Base-by-base conservation (phyloP, 2,797 vertebrate species). In the Microctenopoma steveboyesi region DNA sequence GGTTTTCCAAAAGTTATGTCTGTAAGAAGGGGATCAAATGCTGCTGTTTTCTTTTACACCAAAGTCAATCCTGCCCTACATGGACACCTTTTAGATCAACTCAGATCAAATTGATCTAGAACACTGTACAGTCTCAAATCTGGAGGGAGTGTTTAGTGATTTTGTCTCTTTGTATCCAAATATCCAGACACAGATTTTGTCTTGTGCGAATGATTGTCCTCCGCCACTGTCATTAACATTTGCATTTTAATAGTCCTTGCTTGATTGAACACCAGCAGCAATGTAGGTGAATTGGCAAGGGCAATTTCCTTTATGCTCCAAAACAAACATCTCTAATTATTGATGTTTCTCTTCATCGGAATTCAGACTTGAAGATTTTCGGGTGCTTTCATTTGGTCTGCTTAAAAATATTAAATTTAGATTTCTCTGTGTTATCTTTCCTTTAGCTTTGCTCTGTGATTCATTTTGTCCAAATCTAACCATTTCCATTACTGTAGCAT, bases 211-310 rank as follows among this genome's bases (percentile, higher is more conserved):
- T 74, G 64, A 86, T 85, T 82, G 78, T 84, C 67, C 81, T 75
- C 77, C 55, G 45, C 65, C 73, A 67, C 81, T 67, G 56, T 85
- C 84, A 88, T 91, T 88, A 89, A 74, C 83, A 85, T 90, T 89
- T 87, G 88, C 83, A 90, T 90, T 88, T 90, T 85, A 87, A 84
- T 83, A 78, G 70, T 64, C 58, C 46, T 69, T 47, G 78, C 72
- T 77, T 87, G 85, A 88, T 80, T 88, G 82, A 91, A 82, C 87
- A 82, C 65, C 79, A 87, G 74, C 72, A 67, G 71, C 65, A 74
- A 60, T 53, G 64, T 74, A 83, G 88, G 86, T 80, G 86, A 60
- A 78, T 81, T 79, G 54, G 72, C 74, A 70, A 25, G 75, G 67
- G 73, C 81, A 85, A 84, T 89, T 85, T 86, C 79, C 83, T 59